Evolutionary conservation across 2,888 invertebrate species (phyloP), one percentile per base, ranked within the genome.

Genomic region (Sussaba pulchella): DNA sequence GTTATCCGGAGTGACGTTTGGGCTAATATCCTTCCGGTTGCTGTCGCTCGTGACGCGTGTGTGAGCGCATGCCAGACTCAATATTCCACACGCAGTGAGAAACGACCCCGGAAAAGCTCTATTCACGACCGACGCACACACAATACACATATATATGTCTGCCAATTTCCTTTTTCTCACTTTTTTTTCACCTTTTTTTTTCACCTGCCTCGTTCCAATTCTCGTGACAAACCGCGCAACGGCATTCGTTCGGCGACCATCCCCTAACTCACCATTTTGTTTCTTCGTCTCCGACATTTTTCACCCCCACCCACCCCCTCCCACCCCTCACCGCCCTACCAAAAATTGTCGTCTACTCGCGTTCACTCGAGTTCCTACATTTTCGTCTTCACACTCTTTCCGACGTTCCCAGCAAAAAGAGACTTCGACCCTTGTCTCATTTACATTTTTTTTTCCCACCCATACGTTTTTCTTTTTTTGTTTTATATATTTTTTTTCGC

Each of bases 11-110:
- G 86, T 87, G 87, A 88, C 89, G 86, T 88, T 86, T 86, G 88
- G 85, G 87, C 89, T 90, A 89, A 90, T 90, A 89, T 90, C 87
- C 88, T 88, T 88, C 87, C 85, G 88, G 87, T 90, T 87, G 85
- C 88, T 87, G 89, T 88, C 88, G 87, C 86, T 88, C 83, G 78
- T 81, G 85, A 72, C 81, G 76, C 74, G 84, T 83, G 85, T 82
- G 84, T 83, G 54, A 59, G 24, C 78, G 63, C 73, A 63, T 59
- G 66, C 64, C 66, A 63, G 78, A 78, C 73, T 73, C 63, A 45
- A 59, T 79, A 66, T 10, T 52, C 63, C 63, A 19, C 50, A 66
- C 21, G 57, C 26, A 47, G 47, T 39, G 63, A 54, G 21, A 26
- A 57, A 63, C 61, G 66, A 70, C 41, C 43, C 47, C 10, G 73